These are phyloP conservation scores for Palythoa heliodiscus DNA, from an alignment of 92 coral and sea anemone species.

Conservation along the genomic window DNA sequence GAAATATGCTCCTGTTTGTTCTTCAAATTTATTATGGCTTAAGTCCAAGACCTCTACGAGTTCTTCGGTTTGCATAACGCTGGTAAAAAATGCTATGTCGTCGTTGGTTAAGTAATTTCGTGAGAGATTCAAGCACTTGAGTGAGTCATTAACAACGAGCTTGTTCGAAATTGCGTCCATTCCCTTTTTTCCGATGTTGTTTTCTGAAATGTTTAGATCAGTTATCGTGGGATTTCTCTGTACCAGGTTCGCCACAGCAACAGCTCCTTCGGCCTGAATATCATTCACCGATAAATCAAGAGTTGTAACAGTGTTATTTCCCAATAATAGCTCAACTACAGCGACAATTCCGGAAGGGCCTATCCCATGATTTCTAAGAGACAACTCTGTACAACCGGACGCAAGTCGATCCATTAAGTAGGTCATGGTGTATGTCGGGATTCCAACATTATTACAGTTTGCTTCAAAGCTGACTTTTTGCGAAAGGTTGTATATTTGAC, in stretches of 20 bases:
- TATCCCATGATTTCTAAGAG: conserved; percentile 91
- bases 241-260: conserved; percentile 70
- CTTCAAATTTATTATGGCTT: conserved; percentile 68
- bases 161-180: conserved; percentile 71
- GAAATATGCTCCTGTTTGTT: conserved; percentile 61
- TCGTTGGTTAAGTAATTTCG: conserved; percentile 75
- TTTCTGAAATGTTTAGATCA: conserved; percentile 79
- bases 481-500: conserved; percentile 70
- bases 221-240: conserved; percentile 64
- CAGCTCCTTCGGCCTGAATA: conserved; percentile 77
- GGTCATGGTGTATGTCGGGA: conserved; percentile 84
- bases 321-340: conserved; percentile 75
- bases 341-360: conserved; percentile 84
- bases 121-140: conserved; percentile 65
- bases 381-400: conserved; percentile 70
- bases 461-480: conserved; percentile 62
- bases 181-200: conserved; percentile 76
- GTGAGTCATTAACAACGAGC: conserved; percentile 68
- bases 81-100: conserved; percentile 69
- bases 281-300: conserved; percentile 88
- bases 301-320: conserved; percentile 68
- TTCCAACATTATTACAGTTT: conserved; percentile 70
- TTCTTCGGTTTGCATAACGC: conserved; percentile 73
- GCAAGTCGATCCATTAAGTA: conserved; percentile 77
- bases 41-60: conserved; percentile 66